phyloP scores from a whole-genome alignment of 2,113 vertebrate genomes.

The Neopipo cinnamomea region DNA sequence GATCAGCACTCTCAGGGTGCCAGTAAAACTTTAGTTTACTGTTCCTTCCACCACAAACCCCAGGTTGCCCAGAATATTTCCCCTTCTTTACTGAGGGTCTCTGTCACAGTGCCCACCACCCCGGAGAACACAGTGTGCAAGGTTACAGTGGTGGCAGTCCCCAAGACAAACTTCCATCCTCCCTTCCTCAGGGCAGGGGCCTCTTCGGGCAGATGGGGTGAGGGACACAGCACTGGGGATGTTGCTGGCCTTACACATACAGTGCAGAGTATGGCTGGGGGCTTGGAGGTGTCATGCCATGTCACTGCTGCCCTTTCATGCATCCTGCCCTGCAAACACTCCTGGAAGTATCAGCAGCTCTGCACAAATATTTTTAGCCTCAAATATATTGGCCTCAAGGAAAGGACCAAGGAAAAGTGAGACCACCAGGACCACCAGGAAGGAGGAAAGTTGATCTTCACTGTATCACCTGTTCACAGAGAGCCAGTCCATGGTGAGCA shows the following conservation, averaged over 20 bases:
- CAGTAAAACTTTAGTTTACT: neutral
- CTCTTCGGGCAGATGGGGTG: neutral
- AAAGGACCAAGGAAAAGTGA: neutral
- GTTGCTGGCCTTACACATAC: rapidly evolving
- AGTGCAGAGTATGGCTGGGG: neutral
- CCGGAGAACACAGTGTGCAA: neutral
- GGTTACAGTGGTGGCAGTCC: neutral
- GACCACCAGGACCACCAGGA: neutral
- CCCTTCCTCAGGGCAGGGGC: neutral
- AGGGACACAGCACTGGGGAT: neutral
- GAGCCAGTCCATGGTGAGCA: neutral
- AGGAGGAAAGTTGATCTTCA: neutral
- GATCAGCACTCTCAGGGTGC: neutral
- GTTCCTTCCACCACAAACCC: neutral
- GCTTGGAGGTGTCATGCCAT: neutral
- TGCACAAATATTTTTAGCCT: neutral
- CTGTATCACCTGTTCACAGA: neutral
- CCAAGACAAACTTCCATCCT: neutral
- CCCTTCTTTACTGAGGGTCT: neutral
- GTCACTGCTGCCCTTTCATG: neutral
- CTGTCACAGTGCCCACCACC: too few relatives aligned
- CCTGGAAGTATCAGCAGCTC: neutral
- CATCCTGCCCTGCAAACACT: neutral
- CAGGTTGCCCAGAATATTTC: neutral
- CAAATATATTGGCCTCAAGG: neutral